These are phyloP conservation scores for Drosophila nebulosa DNA, from an alignment of 1,140 invertebrate species.

Conservation along the genomic window DNA sequence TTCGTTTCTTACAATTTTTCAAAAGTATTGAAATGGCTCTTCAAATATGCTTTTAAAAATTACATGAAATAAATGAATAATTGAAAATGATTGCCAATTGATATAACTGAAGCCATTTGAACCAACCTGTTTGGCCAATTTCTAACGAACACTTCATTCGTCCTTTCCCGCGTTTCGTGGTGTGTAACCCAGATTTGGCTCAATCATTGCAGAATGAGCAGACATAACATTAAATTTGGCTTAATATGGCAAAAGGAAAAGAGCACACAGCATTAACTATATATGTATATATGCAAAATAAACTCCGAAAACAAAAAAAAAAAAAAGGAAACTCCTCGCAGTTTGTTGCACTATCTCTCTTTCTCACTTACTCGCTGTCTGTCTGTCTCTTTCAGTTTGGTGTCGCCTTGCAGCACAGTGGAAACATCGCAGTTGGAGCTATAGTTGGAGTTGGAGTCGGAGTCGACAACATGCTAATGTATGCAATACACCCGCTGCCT, in stretches of 20 bases:
- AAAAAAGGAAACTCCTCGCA: slow-evolving; percentile 22
- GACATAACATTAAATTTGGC: background rate
- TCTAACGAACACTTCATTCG: background rate
- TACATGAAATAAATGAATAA: too few relatives aligned
- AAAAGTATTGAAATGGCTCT: too few relatives aligned
- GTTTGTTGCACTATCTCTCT: slow-evolving; percentile 44
- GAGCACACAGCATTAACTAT: background rate
- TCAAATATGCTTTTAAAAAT: too few relatives aligned
- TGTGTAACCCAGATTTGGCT: background rate
- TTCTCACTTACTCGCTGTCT: slow-evolving; percentile 4
- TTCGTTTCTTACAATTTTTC: too few relatives aligned
- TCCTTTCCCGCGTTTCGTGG: background rate
- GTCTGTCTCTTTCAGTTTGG: slow-evolving; percentile 7
- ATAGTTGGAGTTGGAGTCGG: background rate
- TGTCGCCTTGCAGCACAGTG: slow-evolving; percentile 30
- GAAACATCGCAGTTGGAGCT: slow-evolving; percentile 31
- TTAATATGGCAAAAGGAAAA: background rate
- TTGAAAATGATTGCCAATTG: too few relatives aligned
- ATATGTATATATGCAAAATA: slow-evolving; percentile 10
- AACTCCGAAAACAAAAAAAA: slow-evolving; percentile 17
- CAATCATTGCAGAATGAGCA: background rate
- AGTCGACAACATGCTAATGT: slow-evolving; percentile 75
- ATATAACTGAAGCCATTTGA: background rate
- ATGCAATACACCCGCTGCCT: slow-evolving; percentile 62
- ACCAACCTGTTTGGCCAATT: background rate